Conservation (phyloP, 2,797 vertebrate genomes). For the Hirundo rustica region DNA sequence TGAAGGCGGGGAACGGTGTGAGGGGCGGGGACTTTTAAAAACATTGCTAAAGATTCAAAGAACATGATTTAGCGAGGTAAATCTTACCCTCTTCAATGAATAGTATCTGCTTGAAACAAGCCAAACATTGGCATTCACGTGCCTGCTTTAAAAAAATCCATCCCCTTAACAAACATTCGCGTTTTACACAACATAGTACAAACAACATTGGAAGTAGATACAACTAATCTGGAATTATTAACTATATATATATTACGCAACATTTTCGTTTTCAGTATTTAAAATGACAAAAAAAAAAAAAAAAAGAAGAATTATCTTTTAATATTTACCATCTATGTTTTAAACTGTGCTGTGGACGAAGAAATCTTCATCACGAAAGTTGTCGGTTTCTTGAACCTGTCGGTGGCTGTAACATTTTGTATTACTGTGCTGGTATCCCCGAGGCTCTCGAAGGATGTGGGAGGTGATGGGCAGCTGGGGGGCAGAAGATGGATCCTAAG, state of each 20-base stretch:
- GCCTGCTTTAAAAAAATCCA: neutral
- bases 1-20: too few relatives aligned
- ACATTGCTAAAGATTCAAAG: neutral
- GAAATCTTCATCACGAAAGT: neutral
- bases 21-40: neutral
- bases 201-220: neutral
- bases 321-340: neutral
- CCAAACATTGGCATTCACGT: neutral
- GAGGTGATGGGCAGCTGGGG: neutral
- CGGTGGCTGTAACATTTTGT: neutral
- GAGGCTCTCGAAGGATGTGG: neutral
- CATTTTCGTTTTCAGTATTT: neutral
- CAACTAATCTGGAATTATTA: neutral
- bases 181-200: neutral
- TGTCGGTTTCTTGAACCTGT: too few relatives aligned
- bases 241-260: neutral
- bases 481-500: rapidly evolving
- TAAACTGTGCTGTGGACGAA: neutral
- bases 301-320: neutral
- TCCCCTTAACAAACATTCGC: neutral
- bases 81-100: neutral
- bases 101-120: neutral
- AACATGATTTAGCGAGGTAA: neutral
- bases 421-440: rapidly evolving
- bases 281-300: neutral